Evolutionary conservation across 2,797 vertebrate species (phyloP).

Genomic region (Neosilurus hyrtlii): DNA sequence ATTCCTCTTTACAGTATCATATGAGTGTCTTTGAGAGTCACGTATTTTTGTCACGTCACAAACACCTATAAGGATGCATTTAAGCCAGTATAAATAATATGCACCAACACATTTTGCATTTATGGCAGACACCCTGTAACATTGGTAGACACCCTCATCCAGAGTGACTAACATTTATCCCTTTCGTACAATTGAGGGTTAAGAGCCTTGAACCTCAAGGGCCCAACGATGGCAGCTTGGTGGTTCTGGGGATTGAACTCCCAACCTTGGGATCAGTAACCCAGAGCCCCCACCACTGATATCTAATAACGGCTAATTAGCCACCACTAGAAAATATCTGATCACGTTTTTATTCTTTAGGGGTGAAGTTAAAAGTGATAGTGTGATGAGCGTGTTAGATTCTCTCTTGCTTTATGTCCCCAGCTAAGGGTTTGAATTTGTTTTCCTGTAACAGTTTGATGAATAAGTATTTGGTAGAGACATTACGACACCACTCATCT

Average conservation of each 20-base stretch:
- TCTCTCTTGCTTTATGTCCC: neutral
- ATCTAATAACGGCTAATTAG: neutral
- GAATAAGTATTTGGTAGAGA: neutral
- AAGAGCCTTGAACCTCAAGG: too few relatives aligned
- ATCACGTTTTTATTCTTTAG: neutral
- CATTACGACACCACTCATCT: constrained; percentile 43
- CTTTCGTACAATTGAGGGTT: too few relatives aligned
- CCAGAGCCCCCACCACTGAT: too few relatives aligned
- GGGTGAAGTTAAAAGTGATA: neutral
- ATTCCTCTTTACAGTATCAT: neutral
- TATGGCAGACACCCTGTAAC: too few relatives aligned
- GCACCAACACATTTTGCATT: neutral
- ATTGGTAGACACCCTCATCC: too few relatives aligned
- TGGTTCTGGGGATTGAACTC: too few relatives aligned
- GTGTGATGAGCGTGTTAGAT: neutral
- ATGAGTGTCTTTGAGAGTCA: neutral
- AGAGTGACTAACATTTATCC: too few relatives aligned
- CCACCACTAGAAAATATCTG: neutral
- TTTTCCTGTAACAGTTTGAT: neutral
- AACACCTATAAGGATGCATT: neutral
- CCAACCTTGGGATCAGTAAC: too few relatives aligned
- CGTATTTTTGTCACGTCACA: neutral
- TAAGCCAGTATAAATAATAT: neutral
- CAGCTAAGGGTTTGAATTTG: neutral
- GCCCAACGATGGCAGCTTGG: too few relatives aligned